Conservation (phyloP, 2,888 invertebrate species). For the Serripes groenlandicus region DNA sequence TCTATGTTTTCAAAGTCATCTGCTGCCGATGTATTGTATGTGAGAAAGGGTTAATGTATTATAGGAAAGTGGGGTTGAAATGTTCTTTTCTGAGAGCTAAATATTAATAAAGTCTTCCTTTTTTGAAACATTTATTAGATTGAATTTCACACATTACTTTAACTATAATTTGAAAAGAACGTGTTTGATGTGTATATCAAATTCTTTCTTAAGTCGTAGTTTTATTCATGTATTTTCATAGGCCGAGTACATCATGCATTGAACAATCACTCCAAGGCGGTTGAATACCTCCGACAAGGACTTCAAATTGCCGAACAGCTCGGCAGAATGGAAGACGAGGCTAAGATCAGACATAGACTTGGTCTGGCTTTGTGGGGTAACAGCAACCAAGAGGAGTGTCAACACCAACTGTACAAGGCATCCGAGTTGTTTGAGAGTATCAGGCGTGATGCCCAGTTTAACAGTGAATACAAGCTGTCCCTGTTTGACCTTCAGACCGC, state of each 20-base stretch:
- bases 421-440: constrained; percentile 91
- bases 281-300: constrained; percentile 96
- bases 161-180: no score
- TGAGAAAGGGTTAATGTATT: no score
- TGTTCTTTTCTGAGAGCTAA: no score
- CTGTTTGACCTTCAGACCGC: constrained; percentile 93
- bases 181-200: no score
- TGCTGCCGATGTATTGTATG: no score
- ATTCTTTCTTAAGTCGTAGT: no score
- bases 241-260: constrained; percentile 96
- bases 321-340: constrained; percentile 93
- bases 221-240: constrained; percentile 66
- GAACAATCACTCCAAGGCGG: constrained; percentile 94
- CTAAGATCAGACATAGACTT: constrained; percentile 93
- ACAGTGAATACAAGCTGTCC: constrained; percentile 89
- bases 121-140: no score
- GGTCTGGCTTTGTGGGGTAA: constrained; percentile 96
- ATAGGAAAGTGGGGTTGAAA: no score
- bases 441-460: constrained; percentile 89
- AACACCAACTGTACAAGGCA: constrained; percentile 95
- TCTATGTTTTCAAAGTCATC: no score
- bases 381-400: constrained; percentile 94
- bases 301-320: constrained; percentile 88
- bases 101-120: no score
- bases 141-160: no score